These are phyloP conservation scores for Drosophila macrospina DNA, from an alignment of 2,888 invertebrate species.

Conservation along the genomic window DNA sequence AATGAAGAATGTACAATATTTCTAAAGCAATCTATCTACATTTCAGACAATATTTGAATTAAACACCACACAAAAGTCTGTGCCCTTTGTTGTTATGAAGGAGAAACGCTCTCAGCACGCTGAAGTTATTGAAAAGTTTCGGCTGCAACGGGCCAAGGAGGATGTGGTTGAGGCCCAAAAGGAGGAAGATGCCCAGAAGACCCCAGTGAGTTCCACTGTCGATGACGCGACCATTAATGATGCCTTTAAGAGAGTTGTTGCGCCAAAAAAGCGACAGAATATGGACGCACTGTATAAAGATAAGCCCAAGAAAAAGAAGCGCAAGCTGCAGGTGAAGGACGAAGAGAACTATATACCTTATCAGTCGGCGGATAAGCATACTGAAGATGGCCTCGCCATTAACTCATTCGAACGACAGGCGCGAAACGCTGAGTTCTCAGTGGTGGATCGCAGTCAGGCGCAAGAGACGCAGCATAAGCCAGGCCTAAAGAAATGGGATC, in stretches of 20 bases:
- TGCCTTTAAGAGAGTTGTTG: slow-evolving; percentile 87
- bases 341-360: slow-evolving; percentile 96
- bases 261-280: slow-evolving; percentile 86
- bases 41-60: slow-evolving; percentile 94
- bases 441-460: slow-evolving; percentile 91
- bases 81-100: slow-evolving; percentile 94
- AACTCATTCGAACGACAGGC: slow-evolving; percentile 93
- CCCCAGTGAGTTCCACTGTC: slow-evolving; percentile 82
- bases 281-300: slow-evolving; percentile 87
- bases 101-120: slow-evolving; percentile 92
- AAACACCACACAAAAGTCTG: slow-evolving; percentile 91
- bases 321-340: slow-evolving; percentile 86
- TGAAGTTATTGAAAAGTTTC: slow-evolving; percentile 86
- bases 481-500: slow-evolving; percentile 94
- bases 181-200: slow-evolving; percentile 45
- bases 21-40: background rate
- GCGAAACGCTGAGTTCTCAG: slow-evolving; percentile 91
- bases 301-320: slow-evolving; percentile 86
- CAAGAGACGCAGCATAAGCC: slow-evolving; percentile 88
- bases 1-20: background rate
- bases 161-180: slow-evolving; percentile 77
- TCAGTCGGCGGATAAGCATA: slow-evolving; percentile 92
- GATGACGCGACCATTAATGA: slow-evolving; percentile 87
- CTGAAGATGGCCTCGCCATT: slow-evolving; percentile 90
- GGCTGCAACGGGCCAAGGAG: slow-evolving; percentile 80